Conservation (phyloP, 2,797 vertebrate species). For the Myioborus miniatus region DNA sequence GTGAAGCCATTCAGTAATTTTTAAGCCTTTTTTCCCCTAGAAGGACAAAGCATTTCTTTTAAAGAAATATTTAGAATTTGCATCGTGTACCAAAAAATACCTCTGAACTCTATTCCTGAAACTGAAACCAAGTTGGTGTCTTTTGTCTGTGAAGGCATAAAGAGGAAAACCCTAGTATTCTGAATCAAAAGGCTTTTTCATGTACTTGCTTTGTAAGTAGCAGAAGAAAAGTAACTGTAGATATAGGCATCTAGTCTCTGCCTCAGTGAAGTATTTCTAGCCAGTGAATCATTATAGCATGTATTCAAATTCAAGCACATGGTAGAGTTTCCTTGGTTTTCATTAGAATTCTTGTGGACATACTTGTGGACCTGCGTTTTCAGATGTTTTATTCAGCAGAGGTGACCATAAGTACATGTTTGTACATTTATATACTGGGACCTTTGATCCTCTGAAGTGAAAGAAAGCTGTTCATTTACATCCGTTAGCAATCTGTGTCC, state of each 20-base stretch:
- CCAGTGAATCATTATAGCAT: not conserved
- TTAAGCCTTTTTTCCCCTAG: not conserved
- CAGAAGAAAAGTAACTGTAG: conserved; percentile 57
- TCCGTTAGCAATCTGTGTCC: not conserved
- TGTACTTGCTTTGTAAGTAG: conserved; percentile 18
- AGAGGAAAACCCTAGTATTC: not conserved
- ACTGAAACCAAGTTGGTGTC: not conserved
- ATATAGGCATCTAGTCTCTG: conserved; percentile 1
- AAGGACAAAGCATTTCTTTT: not conserved
- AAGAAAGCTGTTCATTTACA: not conserved
- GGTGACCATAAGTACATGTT: not conserved
- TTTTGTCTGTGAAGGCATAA: conserved; percentile 18
- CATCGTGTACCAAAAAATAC: not conserved
- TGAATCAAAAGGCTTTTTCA: conserved; percentile 45
- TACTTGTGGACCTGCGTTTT: not conserved
- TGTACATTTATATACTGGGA: not conserved
- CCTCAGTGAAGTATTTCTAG: not conserved
- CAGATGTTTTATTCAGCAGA: conserved; percentile 21
- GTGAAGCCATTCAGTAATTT: not conserved
- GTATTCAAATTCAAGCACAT: not conserved
- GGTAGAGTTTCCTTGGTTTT: conserved; percentile 20
- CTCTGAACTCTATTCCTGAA: not conserved
- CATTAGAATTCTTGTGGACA: conserved; percentile 13
- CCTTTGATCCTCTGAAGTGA: not conserved
- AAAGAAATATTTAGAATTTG: not conserved